These are phyloP conservation scores for Bombus waltoni DNA, from an alignment of 1,140 invertebrate genomes.

Conservation along the genomic window DNA sequence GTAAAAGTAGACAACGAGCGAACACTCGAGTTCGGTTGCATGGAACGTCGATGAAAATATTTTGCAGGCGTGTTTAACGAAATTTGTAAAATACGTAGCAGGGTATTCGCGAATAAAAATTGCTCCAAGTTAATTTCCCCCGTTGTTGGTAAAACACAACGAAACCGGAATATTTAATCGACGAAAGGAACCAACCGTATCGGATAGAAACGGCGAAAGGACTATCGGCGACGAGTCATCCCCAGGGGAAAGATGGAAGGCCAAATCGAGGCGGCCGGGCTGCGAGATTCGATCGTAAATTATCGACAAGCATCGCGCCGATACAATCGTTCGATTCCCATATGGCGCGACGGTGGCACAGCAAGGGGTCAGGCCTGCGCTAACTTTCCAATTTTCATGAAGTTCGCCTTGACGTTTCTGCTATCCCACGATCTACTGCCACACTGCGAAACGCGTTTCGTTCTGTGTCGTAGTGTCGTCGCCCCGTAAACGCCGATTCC, in stretches of 20 bases:
- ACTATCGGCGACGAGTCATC: background rate
- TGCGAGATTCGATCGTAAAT: conserved; percentile 28
- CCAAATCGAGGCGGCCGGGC: background rate
- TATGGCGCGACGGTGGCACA: conserved; percentile 8
- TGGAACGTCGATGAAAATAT: background rate
- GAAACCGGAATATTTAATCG: background rate
- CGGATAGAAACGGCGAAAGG: background rate
- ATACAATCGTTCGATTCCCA: conserved; percentile 48
- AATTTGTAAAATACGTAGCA: too few species aligned
- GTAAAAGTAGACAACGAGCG: background rate
- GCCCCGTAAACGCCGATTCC: conserved; percentile 9
- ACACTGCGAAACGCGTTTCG: background rate
- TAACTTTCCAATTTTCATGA: conserved; percentile 53
- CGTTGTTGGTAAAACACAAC: background rate
- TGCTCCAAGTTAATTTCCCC: background rate
- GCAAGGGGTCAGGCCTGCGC: conserved; percentile 13
- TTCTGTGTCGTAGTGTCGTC: background rate
- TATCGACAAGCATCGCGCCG: conserved; percentile 43
- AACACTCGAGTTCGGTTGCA: background rate
- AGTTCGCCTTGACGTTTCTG: background rate
- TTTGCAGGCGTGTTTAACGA: background rate
- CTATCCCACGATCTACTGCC: conserved; percentile 37
- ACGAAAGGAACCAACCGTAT: background rate
- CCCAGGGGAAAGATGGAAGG: background rate
- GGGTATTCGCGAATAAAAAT: background rate